Evolutionary conservation across 2,888 invertebrate genomes (phyloP), one percentile per base, ranked within the genome.

Genomic region (Alentia gelatinosa): DNA sequence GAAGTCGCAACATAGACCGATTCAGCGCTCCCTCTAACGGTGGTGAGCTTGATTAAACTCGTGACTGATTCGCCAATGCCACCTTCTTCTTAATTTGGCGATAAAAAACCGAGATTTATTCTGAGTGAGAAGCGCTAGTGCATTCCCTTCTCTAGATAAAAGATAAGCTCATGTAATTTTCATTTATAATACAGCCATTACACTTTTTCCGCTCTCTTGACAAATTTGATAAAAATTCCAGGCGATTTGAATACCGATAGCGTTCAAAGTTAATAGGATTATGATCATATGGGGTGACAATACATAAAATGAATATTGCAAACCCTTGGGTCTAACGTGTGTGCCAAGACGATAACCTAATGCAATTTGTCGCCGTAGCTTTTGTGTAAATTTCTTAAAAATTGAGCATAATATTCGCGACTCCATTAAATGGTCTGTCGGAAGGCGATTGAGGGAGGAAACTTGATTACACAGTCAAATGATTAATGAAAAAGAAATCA

Each of bases 401-500:
- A 42, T 47, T 86, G 50, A 30, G 86, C 86, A 26, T 23, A 42
- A 86, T 79, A 86, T 86, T 86, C 50, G n/a, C 7, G 47, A 86
- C 86, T 42, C 50, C 42, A 86, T 86, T 86, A 42, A 86, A 86
- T 47, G 86, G 50, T 35, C 86, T 86, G 86, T 30, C 86, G 26
- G 30, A 42, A 86, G 42, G 47, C 47, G 86, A 86, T 86, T 47
- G 86, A 86, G 50, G 35, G 42, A 12, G 30, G 42, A 86, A 47
- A 42, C 30, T 47, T 47, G 47, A 86, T 50, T 47, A 86, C 86
- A 42, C 86, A 86, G 42, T 47, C 86, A 50, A 86, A 30, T 86
- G 86, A 47, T 86, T 47, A 86, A 86, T 86, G 86, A 86, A 47
- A 50, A 86, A 86, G 86, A 86, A 86, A 33, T 15, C 86, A 19